A percentile compares a stretch with the other conserved stretches of the same genome.
Conservation (phyloP, 2,888 invertebrate species). For the Caenorhabditis angaria region DNA sequence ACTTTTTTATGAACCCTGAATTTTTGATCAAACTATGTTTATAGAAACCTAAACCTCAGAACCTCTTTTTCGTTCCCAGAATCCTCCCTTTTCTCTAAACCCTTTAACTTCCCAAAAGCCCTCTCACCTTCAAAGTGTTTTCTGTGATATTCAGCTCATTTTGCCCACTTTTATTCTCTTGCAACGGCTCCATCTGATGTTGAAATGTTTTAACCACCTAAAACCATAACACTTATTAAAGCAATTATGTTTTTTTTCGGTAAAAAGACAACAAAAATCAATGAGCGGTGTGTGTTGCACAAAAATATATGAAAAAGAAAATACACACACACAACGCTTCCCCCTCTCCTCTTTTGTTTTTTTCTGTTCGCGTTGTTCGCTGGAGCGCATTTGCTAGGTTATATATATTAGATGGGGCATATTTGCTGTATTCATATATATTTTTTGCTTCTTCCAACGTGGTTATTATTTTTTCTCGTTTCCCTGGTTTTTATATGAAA, state of each 20-base stretch:
- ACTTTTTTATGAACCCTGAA: too few species aligned
- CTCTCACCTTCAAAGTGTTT: background rate
- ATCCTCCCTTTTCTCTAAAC: constrained; percentile 6
- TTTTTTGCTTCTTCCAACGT: constrained; percentile 16
- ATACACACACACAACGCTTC: constrained; percentile 6
- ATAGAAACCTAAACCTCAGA: too few species aligned
- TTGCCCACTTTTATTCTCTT: background rate
- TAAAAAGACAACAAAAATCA: background rate
- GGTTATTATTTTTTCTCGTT: constrained; percentile 13
- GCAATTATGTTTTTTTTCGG: background rate
- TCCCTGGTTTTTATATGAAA: background rate
- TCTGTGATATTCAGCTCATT: background rate
- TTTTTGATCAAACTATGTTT: too few species aligned
- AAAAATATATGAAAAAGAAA: constrained; percentile 9
- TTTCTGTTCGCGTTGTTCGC: background rate
- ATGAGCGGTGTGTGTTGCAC: background rate
- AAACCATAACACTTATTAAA: too few species aligned
- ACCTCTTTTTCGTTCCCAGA: too few species aligned
- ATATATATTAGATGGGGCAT: too few species aligned
- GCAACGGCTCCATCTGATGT: background rate
- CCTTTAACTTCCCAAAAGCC: background rate
- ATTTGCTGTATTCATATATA: background rate
- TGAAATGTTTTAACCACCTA: background rate
- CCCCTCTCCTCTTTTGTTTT: background rate
- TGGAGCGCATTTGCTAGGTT: constrained; percentile 34